Conservation (phyloP, 2,113 vertebrate genomes). For the Tenrec ecaudatus region DNA sequence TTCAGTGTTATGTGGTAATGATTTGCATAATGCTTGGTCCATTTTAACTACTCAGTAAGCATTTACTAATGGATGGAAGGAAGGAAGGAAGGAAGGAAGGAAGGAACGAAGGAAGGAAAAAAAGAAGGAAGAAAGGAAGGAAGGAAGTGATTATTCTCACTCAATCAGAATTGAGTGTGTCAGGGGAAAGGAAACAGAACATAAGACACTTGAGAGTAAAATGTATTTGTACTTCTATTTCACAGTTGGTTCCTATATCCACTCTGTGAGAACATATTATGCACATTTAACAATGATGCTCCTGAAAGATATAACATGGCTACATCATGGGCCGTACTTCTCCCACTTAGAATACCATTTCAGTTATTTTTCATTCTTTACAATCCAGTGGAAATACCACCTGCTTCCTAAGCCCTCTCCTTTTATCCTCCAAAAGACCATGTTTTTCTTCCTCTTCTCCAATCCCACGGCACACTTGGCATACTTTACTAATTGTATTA, state of each 20-base stretch:
- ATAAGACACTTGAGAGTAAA: background rate
- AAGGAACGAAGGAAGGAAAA: background rate
- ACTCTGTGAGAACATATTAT: background rate
- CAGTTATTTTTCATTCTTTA: background rate
- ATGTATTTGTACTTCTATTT: background rate
- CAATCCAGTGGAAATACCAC: background rate
- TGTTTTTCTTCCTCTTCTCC: background rate
- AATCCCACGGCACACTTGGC: background rate
- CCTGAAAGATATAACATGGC: background rate
- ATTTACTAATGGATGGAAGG: background rate
- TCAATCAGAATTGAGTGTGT: background rate
- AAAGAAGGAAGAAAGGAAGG: background rate
- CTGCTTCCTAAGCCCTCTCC: background rate
- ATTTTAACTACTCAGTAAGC: background rate
- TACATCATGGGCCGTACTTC: background rate
- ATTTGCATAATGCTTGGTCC: background rate
- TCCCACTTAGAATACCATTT: background rate
- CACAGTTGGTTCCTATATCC: background rate
- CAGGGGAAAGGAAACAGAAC: background rate
- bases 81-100: background rate
- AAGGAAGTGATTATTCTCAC: background rate
- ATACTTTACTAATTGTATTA: background rate
- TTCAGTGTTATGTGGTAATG: background rate
- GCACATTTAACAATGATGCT: conserved; percentile 3
- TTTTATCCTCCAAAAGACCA: background rate